Evolutionary conservation across 2,113 vertebrate genomes (phyloP).

Genomic region (Dissostichus mawsoni): DNA sequence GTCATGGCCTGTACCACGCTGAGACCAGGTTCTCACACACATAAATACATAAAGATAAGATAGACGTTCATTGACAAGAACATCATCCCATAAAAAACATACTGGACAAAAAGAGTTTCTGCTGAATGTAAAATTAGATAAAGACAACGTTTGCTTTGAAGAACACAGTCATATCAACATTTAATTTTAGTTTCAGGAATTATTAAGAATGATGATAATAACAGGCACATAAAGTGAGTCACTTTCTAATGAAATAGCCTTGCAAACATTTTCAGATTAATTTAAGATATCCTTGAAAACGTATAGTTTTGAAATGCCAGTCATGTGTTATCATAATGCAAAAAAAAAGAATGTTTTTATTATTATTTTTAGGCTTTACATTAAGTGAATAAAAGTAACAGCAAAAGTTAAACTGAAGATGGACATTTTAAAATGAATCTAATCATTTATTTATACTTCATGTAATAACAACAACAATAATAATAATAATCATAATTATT

Average conservation of each 20-base stretch:
- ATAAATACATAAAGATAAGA: conserved; percentile 13
- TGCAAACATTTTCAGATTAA: not conserved
- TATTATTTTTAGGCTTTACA: not conserved
- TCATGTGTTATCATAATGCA: not conserved
- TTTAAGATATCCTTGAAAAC: not conserved
- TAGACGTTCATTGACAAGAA: conserved; percentile 22
- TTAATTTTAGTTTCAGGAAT: not conserved
- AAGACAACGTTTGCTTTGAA: not conserved
- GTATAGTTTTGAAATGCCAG: not conserved
- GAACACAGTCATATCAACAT: not conserved
- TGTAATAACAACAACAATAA: no score
- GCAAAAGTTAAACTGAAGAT: no score
- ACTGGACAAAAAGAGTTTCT: not conserved
- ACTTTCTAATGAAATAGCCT: not conserved
- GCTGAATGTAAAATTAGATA: conserved; percentile 1
- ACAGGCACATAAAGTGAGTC: not conserved
- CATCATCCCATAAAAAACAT: not conserved
- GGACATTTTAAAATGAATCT: no score
- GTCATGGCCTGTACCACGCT: conserved; percentile 83
- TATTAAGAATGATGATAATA: not conserved
- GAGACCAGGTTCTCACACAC: conserved; percentile 81
- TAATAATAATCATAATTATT: no score
- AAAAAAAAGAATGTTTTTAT: not conserved
- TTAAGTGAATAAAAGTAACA: no score
- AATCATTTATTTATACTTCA: no score